Conservation (phyloP, 1,140 invertebrate species). For the Aphelinus atriplicis region DNA sequence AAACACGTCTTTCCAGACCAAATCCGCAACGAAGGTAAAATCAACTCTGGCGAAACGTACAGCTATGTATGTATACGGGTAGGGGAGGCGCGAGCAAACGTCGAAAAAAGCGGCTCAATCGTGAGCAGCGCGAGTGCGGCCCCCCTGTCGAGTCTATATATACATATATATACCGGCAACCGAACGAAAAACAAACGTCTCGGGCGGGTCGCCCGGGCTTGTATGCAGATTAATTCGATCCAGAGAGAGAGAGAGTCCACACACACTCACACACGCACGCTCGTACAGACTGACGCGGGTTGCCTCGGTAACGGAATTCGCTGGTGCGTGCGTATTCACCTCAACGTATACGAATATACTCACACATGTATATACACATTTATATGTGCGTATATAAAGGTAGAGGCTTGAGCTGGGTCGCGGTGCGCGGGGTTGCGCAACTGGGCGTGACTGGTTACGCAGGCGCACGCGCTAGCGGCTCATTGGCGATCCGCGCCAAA, state of each 20-base stretch:
- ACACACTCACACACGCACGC: not conserved
- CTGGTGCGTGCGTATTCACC: not conserved
- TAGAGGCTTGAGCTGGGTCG: not conserved
- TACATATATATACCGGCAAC: not conserved
- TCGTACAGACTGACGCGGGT: not conserved
- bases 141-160: too few species aligned
- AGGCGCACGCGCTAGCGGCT: too few species aligned
- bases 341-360: not conserved
- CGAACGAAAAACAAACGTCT: slow-evolving; percentile 33
- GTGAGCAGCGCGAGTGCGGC: too few species aligned
- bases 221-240: slow-evolving; percentile 37
- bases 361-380: not conserved
- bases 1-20: too few species aligned
- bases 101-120: too few species aligned
- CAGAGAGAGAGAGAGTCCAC: not conserved
- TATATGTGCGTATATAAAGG: not conserved
- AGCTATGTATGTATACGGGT: too few species aligned
- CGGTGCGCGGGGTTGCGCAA: too few species aligned
- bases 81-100: too few species aligned
- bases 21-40: too few species aligned
- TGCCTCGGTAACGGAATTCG: slow-evolving; percentile 37
- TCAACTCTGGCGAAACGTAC: too few species aligned
- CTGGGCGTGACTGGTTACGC: too few species aligned
- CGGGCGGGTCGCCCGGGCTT: not conserved
- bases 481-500: too few species aligned